Conservation (phyloP, 1,140 invertebrate genomes). For the Megalonaias nervosa region DNA sequence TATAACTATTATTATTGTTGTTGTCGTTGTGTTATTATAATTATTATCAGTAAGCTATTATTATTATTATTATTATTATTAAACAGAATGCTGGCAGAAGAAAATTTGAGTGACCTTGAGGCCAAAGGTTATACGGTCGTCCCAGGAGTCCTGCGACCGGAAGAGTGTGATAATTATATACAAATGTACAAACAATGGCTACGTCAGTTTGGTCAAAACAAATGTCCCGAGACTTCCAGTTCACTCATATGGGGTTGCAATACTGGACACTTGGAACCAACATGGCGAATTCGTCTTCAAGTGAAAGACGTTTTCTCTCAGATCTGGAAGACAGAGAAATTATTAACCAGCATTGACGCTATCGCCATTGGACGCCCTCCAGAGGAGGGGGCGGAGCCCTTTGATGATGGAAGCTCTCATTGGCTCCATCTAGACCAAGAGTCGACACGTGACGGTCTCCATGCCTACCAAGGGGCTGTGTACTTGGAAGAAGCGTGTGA, state of each 20-base stretch:
- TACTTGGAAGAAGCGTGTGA: conserved; percentile 34
- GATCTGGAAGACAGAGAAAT: conserved; percentile 35
- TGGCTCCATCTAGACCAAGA: conserved; percentile 40
- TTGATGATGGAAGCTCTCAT: conserved; percentile 10
- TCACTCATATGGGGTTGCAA: conserved; percentile 11
- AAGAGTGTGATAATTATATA: conserved; percentile 30
- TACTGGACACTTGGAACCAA: conserved; percentile 27
- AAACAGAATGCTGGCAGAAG: conserved; percentile 14
- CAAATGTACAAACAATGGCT: conserved; percentile 25
- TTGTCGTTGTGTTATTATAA: too few relatives aligned
- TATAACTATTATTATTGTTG: too few relatives aligned
- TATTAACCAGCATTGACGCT: conserved; percentile 32
- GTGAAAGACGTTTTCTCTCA: conserved; percentile 24
- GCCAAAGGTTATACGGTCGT: conserved; percentile 31
- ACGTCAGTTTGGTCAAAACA: neutral
- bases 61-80: too few relatives aligned
- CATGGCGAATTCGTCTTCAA: conserved; percentile 27
- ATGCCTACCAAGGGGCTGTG: conserved; percentile 39
- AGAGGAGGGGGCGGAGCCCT: conserved; percentile 30
- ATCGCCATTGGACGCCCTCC: conserved; percentile 33
- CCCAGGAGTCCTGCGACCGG: conserved; percentile 6
- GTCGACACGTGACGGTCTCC: conserved; percentile 24
- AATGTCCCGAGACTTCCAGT: neutral
- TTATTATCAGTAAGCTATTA: too few relatives aligned
- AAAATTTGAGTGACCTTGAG: conserved; percentile 14